Conservation (phyloP, 1,140 invertebrate species). For the Diorhabda carinulata region DNA sequence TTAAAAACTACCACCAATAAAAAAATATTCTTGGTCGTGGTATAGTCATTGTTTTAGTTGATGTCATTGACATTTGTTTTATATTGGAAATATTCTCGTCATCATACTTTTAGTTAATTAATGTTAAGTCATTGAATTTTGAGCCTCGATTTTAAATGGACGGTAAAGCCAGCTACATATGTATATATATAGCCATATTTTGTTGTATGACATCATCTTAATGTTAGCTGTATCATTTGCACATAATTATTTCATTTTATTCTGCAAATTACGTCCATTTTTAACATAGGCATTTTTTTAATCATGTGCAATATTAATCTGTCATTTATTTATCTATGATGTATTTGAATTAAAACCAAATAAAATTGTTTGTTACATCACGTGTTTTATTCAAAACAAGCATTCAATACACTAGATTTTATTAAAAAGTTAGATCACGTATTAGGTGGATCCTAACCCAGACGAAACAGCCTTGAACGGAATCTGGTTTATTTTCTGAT, state of each 20-base stretch:
- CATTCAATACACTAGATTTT: too few relatives aligned
- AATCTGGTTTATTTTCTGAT: too few relatives aligned
- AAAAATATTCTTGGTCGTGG: slow-evolving; percentile 27
- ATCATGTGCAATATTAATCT: slow-evolving; percentile 49
- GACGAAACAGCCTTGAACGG: too few relatives aligned
- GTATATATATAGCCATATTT: slow-evolving; percentile 43
- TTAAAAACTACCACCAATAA: slow-evolving; percentile 1
- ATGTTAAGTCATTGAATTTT: slow-evolving; percentile 20
- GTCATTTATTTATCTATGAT: slow-evolving; percentile 47
- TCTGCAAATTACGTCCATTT: slow-evolving; percentile 42
- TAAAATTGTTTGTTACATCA: slow-evolving; percentile 49
- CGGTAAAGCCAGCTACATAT: slow-evolving; percentile 43
- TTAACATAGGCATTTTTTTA: slow-evolving; percentile 45
- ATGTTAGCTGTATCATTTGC: slow-evolving; percentile 35
- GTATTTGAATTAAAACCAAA: slow-evolving; percentile 50
- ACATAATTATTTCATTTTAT: slow-evolving; percentile 28
- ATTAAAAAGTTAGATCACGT: too few relatives aligned
- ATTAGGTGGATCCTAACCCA: too few relatives aligned
- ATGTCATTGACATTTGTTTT: slow-evolving; percentile 9
- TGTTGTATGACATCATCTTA: slow-evolving; percentile 36
- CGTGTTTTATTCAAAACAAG: background rate
- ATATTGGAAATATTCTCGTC: slow-evolving; percentile 18
- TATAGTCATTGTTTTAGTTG: slow-evolving; percentile 15
- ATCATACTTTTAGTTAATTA: slow-evolving; percentile 25
- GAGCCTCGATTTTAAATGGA: slow-evolving; percentile 39